Base-by-base conservation (phyloP, 2,113 vertebrate species). In the Pipa parva region DNA sequence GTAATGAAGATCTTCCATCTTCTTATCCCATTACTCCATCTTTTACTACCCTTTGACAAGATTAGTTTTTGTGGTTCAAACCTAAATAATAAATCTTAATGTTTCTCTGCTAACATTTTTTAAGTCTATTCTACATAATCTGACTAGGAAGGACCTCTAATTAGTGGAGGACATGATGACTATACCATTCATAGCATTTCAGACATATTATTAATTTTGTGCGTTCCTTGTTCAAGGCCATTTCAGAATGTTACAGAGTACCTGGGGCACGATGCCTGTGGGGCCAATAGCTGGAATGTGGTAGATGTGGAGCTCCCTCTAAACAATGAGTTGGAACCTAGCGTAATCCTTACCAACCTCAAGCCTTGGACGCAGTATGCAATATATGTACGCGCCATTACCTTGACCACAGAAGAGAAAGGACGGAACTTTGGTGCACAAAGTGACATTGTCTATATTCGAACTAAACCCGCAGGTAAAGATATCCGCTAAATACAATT, bases 291-390 rank as follows among this genome's bases (percentile, higher is more conserved):
- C 73, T 91, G 90, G 90, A 89, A 88, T 0, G 82, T 90, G 55
- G 66, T 88, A 63, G 90, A 91, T 0, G 87, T 91, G 70, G 89
- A 91, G 6, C 76, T 86, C 1, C 89, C 88, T 0, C 76, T 89
- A 7, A 89, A 79, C 79, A 82, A 77, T 0, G 85, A 85, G 48
- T 88, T 90, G 60, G 85, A 78, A 1, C 90, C 89, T 0, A 83
- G 86, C 2, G 85, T 89, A 46, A 67, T 74, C 0, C 77, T 91
- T 2, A 79, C 78, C 5, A 81, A 80, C 24, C 88, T 91, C 15
- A 86, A 87, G 5, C 90, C 90, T 3, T 91, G 90, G 90, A 91
- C 88, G 0, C 90, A 91, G 4, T 91, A 91, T 0, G 90, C 90
- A 17, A 84, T 91, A 63, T 91, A 89, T 0, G 82, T 91, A 22